phyloP scores from a whole-genome alignment of 2,888 invertebrate genomes.

The Exocentrus adspersus region DNA sequence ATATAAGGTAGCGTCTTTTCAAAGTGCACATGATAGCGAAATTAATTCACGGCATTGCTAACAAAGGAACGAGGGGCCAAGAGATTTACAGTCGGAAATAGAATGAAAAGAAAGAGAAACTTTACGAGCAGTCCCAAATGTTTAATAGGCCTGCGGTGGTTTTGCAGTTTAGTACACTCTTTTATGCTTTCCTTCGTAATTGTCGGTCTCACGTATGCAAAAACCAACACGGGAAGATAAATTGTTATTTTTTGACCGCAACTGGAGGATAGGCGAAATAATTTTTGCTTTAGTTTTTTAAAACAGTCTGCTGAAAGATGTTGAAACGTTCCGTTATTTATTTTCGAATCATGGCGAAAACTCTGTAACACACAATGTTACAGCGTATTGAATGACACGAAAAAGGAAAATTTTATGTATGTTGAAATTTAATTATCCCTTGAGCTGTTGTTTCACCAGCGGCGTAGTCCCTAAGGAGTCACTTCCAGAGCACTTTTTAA shows the following conservation, averaged over 20 bases:
- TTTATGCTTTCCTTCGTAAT: constrained; percentile 18
- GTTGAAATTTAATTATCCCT: too few relatives aligned
- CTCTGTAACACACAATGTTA: background rate
- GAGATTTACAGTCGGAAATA: constrained; percentile 25
- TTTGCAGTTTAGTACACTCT: constrained; percentile 26
- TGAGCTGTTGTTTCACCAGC: too few relatives aligned
- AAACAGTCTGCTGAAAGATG: too few relatives aligned
- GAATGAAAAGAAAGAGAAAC: constrained; percentile 28
- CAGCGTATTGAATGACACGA: too few relatives aligned
- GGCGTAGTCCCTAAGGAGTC: too few relatives aligned
- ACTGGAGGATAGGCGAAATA: background rate
- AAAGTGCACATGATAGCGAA: constrained; percentile 18
- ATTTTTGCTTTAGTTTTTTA: background rate
- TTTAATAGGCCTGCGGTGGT: constrained; percentile 25
- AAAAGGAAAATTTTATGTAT: too few relatives aligned
- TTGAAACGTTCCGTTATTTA: too few relatives aligned
- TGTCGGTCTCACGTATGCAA: constrained; percentile 17
- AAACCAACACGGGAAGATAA: constrained; percentile 17
- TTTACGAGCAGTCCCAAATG: constrained; percentile 27
- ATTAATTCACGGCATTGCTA: constrained; percentile 25
- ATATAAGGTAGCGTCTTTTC: constrained; percentile 11
- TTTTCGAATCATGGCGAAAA: too few relatives aligned
- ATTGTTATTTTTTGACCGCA: constrained; percentile 14
- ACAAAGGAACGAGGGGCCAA: constrained; percentile 20
- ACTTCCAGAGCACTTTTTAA: too few relatives aligned